Evolutionary conservation across 2,888 invertebrate genomes (phyloP).

Genomic region (Bimastos eiseni): DNA sequence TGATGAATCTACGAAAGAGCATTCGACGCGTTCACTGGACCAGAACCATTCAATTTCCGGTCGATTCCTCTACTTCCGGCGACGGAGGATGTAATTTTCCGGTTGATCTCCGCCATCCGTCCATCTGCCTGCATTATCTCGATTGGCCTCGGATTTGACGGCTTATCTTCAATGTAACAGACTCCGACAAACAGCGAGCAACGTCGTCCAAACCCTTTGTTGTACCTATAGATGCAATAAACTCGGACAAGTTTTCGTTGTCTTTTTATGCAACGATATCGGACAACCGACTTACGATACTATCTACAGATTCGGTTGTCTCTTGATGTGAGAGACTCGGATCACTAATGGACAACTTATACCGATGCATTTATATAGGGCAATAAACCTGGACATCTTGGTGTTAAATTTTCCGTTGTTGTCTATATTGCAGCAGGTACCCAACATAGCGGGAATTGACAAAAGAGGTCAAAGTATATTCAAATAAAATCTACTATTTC

Average conservation of each 20-base stretch:
- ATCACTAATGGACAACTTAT: too few relatives aligned
- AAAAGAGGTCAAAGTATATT: too few relatives aligned
- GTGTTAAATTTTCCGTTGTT: too few relatives aligned
- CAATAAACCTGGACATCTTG: too few relatives aligned
- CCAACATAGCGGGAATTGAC: too few relatives aligned
- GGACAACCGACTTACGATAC: neutral
- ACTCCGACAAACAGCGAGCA: neutral
- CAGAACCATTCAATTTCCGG: conserved; percentile 6
- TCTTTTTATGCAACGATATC: neutral
- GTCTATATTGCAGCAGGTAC: too few relatives aligned
- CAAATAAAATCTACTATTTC: too few relatives aligned
- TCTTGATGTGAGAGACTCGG: neutral
- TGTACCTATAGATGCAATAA: neutral
- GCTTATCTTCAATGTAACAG: neutral
- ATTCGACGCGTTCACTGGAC: neutral
- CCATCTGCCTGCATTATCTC: neutral
- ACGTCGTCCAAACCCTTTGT: neutral
- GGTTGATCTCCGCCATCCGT: neutral
- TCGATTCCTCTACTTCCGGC: neutral
- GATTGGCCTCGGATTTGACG: neutral
- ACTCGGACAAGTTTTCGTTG: neutral
- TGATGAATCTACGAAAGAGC: neutral
- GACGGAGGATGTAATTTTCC: conserved; percentile 6
- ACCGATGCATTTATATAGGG: too few relatives aligned
- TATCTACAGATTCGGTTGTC: neutral